Evolutionary conservation across 2,113 vertebrate species (phyloP), one percentile per base, ranked within the genome.

Genomic region (Proteles cristata): DNA sequence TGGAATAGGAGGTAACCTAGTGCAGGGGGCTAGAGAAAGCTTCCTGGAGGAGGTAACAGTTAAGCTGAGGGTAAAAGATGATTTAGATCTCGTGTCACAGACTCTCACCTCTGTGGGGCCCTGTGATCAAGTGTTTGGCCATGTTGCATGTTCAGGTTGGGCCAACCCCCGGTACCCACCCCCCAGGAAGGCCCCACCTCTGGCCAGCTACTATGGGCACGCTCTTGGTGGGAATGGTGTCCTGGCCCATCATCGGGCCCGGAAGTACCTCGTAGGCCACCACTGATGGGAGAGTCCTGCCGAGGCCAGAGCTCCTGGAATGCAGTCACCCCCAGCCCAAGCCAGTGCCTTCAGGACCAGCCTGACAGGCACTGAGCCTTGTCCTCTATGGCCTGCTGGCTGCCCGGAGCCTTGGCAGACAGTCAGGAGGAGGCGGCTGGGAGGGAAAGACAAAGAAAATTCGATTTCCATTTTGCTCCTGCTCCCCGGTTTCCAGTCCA

Each of bases 401-500:
- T 1, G 7, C 96, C 15, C 10, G 55, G 77, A 94, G 88, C 81
- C 73, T 84, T 94, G 96, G 96, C 91, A 71, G 68, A 45, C 55
- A 55, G 91, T 90, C 94, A 93, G 79, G 63, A 94, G 95, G 90
- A 93, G 81, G 93, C 2, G n/a, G 45, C 94, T 58, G 43, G 68
- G 66, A 74, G 86, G 61, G 11, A n/a, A 80, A 90, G 96, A 96
- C 88, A 92, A 96, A 96, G 82, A 98, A 97, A 98, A 97, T 93
- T 98, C 77, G 50, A 16, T 86, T 95, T 98, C 98, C 96, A 98
- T 98, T 98, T 98, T 95, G 96, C 97, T 98, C 96, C 12, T 53
- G 93, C 96, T 98, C 98, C 97, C 90, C 97, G 88, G 77, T 98
- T 97, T 98, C 97, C 98, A 97, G 97, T 97, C 98, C 98, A 98